Base-by-base conservation (phyloP, 1,140 invertebrate species). In the Euschistus heros region DNA sequence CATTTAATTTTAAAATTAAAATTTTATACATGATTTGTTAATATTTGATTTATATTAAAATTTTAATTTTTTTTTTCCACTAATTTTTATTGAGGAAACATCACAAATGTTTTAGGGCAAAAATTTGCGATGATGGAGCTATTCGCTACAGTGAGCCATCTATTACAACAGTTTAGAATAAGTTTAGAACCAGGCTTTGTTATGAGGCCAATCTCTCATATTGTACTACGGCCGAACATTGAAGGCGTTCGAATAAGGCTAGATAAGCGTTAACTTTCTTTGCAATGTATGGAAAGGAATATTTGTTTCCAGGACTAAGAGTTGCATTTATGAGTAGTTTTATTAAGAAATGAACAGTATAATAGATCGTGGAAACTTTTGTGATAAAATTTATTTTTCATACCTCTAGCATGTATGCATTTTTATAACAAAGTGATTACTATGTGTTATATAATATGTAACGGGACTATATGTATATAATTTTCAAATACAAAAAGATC, bases 101-200 rank as follows among this genome's bases (percentile, higher is more conserved):
- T 22, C 6, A 7, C 8, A 8, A 18, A 3, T 10, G 3, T 65
- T 65, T 44, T 18, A 65, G 64, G 64, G 17, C 64, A 65, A 30
- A 65, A 65, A 46, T 65, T 52, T 60, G 64, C 64, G n/a, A 44
- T 59, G 54, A 14, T 65, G n/a, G 64, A 65, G 30, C 17, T 65
- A 30, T 59, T 50, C 2, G 27, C 37, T 20, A 37, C 62, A 26
- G 54, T 57, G 24, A 24, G 4, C 15, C 15, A 24, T 17, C 54
- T 57, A 8, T 22, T 57, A 2, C 54, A 22, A 2, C 54, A 26
- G 15, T 57, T 24, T 24, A 57, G 24, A 57, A 24, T 57, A 24
- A 57, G 3, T 10, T 22, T 26, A 57, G 54, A 57, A 4, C 54
- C 54, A 10, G 15, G 15, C 24, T 57, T 24, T 57, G 24, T 24